Percentiles rank a stretch among this genome's conserved stretches.
phyloP scores from a whole-genome alignment of 23 tunicate species.

The Clavelina lepadiformis region DNA sequence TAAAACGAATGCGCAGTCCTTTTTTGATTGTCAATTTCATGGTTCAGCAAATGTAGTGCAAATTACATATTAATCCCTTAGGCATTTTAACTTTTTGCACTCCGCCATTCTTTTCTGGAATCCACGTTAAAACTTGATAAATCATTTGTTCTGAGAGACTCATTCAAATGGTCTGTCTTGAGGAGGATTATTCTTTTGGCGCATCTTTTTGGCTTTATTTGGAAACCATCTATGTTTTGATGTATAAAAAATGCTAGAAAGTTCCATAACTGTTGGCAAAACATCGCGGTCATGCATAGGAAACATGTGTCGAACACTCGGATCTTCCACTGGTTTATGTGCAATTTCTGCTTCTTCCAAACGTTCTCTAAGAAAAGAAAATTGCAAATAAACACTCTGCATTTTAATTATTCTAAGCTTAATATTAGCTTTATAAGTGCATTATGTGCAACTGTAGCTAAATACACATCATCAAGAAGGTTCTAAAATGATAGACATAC shows the following conservation, averaged over 20 bases:
- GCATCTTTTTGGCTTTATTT: neutral
- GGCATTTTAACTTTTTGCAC: too few relatives aligned
- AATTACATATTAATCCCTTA: too few relatives aligned
- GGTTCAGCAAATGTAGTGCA: too few relatives aligned
- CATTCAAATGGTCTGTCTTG: too few relatives aligned
- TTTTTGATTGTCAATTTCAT: too few relatives aligned
- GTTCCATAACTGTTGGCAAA: constrained; percentile 54
- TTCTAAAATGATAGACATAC: constrained; percentile 17
- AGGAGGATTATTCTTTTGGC: neutral
- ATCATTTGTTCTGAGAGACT: too few relatives aligned
- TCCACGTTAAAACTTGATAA: too few relatives aligned
- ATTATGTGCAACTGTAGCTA: neutral
- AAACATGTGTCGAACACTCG: constrained; percentile 30
- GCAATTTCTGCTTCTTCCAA: constrained; percentile 30
- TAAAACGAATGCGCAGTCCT: too few relatives aligned
- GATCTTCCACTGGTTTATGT: constrained; percentile 43
- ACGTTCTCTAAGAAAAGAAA: constrained; percentile 25
- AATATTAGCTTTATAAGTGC: neutral
- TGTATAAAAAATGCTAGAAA: constrained; percentile 65
- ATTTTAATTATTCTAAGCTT: neutral
- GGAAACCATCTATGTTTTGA: constrained; percentile 62
- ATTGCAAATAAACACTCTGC: neutral
- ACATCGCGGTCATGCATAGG: constrained; percentile 59
- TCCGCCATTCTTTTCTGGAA: too few relatives aligned
- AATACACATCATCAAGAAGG: neutral